Base-by-base conservation (phyloP, 2,113 vertebrate genomes). In the Eubucco bourcierii region DNA sequence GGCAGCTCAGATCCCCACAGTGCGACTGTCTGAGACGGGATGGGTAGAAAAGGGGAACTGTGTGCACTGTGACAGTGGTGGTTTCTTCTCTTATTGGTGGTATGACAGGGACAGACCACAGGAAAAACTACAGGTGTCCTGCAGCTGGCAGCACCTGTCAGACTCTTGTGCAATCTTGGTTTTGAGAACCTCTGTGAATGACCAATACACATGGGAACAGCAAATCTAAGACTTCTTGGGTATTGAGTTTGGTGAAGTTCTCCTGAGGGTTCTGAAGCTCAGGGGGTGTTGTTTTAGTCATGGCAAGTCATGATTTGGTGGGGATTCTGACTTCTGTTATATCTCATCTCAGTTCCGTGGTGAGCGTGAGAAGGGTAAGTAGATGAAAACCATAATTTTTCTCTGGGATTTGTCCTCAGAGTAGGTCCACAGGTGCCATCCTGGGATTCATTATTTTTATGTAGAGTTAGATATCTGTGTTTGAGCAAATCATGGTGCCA, bases 161-260 rank as follows among this genome's bases (percentile, higher is more conserved):
- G 9, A 31, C 28, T 50, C 73, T 1, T 1, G 1, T 50, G 28
- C 4, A 0, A 3, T 16, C 88, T 11, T 39, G 0, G 0, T 34
- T 61, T 41, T 12, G 44, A 44, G 66, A 52, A 7, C 12, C 15
- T 1, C 0, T 25, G 29, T 25, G 41, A 41, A 27, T 66, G 71
- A n/a, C 28, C 15, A 0, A 0, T 2, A 0, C 13, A 27, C 7
- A 0, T 0, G 1, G 85, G 75, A 63, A 56, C 15, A 68, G 55
- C 59, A 75, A 47, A 4, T 52, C 31, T 3, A 25, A 17, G 27
- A 56, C 52, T 70, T 50, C 17, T 63, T 71, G 33, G 17, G 7
- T 31, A 14, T 18, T 66, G 58, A 33, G 14, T 29, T 72, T 27
- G 46, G 9, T 18, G 17, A 24, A 33, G 34, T 29, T 12, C 23